These are phyloP conservation scores for Seriola quinqueradiata DNA, from an alignment of 2,113 vertebrate species.

Conservation along the genomic window DNA sequence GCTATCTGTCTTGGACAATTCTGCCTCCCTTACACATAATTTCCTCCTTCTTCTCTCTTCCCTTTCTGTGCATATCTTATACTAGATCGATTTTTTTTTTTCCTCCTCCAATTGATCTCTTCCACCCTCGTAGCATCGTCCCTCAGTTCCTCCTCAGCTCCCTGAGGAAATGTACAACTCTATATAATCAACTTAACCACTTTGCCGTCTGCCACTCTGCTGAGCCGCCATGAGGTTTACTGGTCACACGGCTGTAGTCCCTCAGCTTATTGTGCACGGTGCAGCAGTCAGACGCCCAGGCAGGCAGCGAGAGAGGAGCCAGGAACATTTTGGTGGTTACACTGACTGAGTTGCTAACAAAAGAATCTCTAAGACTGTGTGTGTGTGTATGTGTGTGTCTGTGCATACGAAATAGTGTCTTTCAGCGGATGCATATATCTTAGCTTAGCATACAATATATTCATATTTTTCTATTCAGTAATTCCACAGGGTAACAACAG, in stretches of 20 bases:
- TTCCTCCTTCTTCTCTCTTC: not conserved
- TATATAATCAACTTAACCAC: constrained; percentile 74
- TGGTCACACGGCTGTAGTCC: constrained; percentile 52
- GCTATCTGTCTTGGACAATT: not conserved
- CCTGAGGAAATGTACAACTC: constrained; percentile 65
- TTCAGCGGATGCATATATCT: not conserved
- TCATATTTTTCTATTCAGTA: not conserved
- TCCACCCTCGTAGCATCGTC: constrained; percentile 12
- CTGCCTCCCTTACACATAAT: constrained; percentile 1
- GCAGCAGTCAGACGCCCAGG: constrained; percentile 24
- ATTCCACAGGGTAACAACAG: not conserved
- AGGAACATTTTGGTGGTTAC: constrained; percentile 23
- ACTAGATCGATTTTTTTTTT: constrained; percentile 8
- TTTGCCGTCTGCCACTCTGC: constrained; percentile 61
- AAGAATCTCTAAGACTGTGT: constrained; percentile 24
- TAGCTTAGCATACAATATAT: not conserved
- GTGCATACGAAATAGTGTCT: constrained; percentile 1
- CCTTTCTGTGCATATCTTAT: constrained; percentile 25
- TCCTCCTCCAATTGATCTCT: constrained; percentile 32
- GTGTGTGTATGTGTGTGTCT: not conserved
- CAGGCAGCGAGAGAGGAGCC: constrained; percentile 21
- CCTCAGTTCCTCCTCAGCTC: constrained; percentile 44
- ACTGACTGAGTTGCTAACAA: constrained; percentile 31
- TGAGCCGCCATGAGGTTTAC: constrained; percentile 60
- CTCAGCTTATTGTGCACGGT: constrained; percentile 36